Percentiles rank a stretch among this genome's conserved stretches.
phyloP scores from a whole-genome alignment of 2,797 vertebrate genomes.

The Sebastiscus tertius region DNA sequence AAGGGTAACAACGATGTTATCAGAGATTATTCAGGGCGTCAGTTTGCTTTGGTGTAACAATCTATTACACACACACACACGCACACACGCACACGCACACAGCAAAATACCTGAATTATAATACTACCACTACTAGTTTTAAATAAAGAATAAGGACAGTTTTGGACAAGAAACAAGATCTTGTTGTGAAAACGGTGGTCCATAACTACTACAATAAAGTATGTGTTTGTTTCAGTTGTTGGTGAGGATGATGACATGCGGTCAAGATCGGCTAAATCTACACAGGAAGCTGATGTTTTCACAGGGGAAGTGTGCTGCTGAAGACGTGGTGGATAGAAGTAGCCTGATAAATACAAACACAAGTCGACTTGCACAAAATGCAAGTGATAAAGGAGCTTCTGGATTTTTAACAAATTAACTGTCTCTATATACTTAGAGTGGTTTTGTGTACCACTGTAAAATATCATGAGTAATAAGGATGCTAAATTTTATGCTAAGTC shows the following conservation, averaged over 20 bases:
- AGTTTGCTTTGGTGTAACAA: background rate
- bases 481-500: background rate
- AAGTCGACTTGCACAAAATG: background rate
- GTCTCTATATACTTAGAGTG: background rate
- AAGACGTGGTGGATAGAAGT: background rate
- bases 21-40: background rate
- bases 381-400: background rate
- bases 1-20: background rate
- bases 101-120: background rate
- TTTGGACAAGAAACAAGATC: background rate
- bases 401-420: background rate
- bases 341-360: background rate
- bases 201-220: background rate
- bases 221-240: background rate
- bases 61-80: background rate
- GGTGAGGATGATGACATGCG: background rate
- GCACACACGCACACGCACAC: background rate
- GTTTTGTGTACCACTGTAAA: background rate
- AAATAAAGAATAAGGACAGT: background rate
- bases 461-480: background rate
- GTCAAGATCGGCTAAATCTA: background rate
- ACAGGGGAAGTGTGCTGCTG: constrained; percentile 4
- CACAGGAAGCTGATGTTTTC: constrained; percentile 30
- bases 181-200: background rate
- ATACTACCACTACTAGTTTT: background rate